Conservation (phyloP, 2,113 vertebrate genomes). For the Esox niger region DNA sequence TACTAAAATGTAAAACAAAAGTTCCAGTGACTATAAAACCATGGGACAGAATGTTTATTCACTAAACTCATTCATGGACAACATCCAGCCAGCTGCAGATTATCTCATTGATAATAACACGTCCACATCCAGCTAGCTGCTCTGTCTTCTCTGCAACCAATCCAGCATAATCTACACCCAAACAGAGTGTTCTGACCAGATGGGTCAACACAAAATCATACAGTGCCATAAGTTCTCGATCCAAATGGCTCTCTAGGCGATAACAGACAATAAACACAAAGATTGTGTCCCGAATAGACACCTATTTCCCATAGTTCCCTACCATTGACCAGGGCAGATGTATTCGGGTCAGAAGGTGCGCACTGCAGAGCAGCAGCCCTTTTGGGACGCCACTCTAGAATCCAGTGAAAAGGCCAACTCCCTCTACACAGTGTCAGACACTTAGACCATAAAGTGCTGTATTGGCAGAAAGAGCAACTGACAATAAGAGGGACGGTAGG, state of each 20-base stretch:
- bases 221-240: constrained; percentile 83
- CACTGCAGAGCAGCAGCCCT: too few species aligned
- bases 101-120: constrained; percentile 79
- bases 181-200: constrained; percentile 86
- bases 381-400: constrained; percentile 44
- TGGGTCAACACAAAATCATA: constrained; percentile 72
- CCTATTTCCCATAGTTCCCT: too few species aligned
- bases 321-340: too few species aligned
- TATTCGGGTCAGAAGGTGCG: too few species aligned
- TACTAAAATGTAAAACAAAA: too few species aligned
- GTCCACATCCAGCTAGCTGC: constrained; percentile 56
- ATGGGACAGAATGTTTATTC: too few species aligned
- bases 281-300: too few species aligned
- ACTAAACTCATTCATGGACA: too few species aligned
- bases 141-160: constrained; percentile 80
- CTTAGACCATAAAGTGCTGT: constrained; percentile 64
- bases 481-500: not conserved
- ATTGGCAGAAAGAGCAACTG: constrained; percentile 66
- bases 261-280: constrained; percentile 85
- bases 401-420: constrained; percentile 61
- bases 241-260: constrained; percentile 83
- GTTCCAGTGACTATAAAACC: too few species aligned
- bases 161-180: constrained; percentile 80
- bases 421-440: constrained; percentile 76
- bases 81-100: constrained; percentile 75